Evolutionary conservation across 2,113 vertebrate genomes (phyloP), one percentile per base, ranked within the genome.

Genomic region (Cryptomyrus ogoouensis): DNA sequence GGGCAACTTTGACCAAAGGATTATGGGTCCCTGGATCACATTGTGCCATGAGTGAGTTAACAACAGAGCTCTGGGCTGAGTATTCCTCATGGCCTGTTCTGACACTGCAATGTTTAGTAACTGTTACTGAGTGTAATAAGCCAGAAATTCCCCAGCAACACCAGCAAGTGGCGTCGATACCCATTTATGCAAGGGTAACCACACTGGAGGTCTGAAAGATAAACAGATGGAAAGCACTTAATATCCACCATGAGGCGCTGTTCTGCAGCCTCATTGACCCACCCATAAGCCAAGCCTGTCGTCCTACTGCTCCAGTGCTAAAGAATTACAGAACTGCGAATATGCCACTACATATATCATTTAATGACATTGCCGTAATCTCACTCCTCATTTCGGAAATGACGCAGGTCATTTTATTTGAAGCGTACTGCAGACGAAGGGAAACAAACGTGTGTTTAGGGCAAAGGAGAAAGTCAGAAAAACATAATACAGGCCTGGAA

Each of bases 121-220:
- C 93, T 92, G 93, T 94, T 66, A 27, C 24, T 95, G 92, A 94
- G 92, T 92, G 91, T 92, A 94, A 94, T 93, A 93, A 92, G 89
- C 93, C 94, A 93, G 92, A 93, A 94, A 94, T 88, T 58, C 88
- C 83, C 92, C 91, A 93, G 92, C 90, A 92, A 94, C 94, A 95
- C 95, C 94, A 94, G 94, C 93, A 92, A 94, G 93, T 91, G 56
- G 6, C 2, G 56, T 9, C 0, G 21, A 58, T 9, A 24, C 21
- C 19, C 24, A 24, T 35, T 17, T 39, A 39, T 7, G 13, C 70
- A 90, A 93, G 93, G 94, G 92, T 94, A 91, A 93, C 91, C 91
- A 92, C 93, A 88, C 90, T 90, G 90, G 89, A 89, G 92, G 95
- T 92, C 93, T 93, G 93, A 94, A 92, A 92, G 91, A 93, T 91